A percentile compares a stretch with the other conserved stretches of the same genome.
These are phyloP conservation scores for Antedon bifida DNA, from an alignment of 35 echinoderm and acorn worm species.

Conservation along the genomic window DNA sequence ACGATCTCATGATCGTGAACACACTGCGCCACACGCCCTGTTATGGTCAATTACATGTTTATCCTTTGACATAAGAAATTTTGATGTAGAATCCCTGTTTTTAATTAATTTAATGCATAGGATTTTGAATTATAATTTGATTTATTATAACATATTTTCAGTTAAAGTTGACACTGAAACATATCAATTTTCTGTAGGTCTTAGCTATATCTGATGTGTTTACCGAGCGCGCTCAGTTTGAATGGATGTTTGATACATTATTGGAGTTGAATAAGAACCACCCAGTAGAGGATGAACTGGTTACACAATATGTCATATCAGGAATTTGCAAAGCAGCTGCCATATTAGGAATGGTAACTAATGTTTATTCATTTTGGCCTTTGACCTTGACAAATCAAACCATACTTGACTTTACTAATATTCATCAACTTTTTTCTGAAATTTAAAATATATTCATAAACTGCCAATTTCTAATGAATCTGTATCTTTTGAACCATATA, in stretches of 20 bases:
- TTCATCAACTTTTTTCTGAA: not conserved
- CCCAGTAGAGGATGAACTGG: slow-evolving; percentile 87
- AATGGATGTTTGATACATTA: slow-evolving; percentile 97
- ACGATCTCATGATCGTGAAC: too few relatives aligned
- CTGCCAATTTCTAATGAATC: too few relatives aligned
- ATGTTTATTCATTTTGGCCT: slow-evolving; percentile 5
- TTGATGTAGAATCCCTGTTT: too few relatives aligned
- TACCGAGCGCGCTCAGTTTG: slow-evolving; percentile 85
- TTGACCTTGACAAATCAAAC: not conserved
- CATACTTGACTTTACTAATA: not conserved
- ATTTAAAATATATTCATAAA: too few relatives aligned
- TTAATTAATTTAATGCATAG: too few relatives aligned
- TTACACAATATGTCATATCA: slow-evolving; percentile 81
- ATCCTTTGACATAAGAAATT: too few relatives aligned
- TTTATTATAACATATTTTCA: too few relatives aligned
- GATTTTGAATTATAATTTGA: too few relatives aligned
- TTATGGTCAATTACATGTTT: too few relatives aligned
- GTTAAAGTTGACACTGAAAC: too few relatives aligned
- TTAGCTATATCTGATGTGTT: slow-evolving; percentile 89
- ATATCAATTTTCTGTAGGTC: slow-evolving; percentile 22
- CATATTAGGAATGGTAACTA: slow-evolving; percentile 76
- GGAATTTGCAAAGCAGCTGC: slow-evolving; percentile 97
- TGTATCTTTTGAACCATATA: too few relatives aligned
- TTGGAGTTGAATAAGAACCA: slow-evolving; percentile 87
- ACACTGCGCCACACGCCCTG: too few relatives aligned